Base-by-base conservation (phyloP, 53 echinoderm and acorn worm genomes). In the Holothuria scabra region DNA sequence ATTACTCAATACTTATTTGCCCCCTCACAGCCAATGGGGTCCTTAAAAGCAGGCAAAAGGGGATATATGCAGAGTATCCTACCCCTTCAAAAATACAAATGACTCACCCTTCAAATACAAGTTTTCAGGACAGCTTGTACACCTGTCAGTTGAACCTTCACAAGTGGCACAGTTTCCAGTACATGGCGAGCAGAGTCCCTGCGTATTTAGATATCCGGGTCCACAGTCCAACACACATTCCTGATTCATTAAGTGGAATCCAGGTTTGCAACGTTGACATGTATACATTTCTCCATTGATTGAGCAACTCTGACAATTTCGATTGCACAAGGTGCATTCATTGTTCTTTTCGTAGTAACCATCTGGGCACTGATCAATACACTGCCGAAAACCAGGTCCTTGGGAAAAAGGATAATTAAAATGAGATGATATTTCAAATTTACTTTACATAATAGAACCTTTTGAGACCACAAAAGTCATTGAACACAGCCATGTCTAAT, bases 311-410 rank as follows among this genome's bases (percentile, higher is more conserved):
- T 71, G 49, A 67, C 97, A 97, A 83, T 80, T 83, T 22, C 48
- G 56, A 24, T 59, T 55, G 46, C 97, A 97, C 1, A 88, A 88
- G 16, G 20, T 34, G 70, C 97, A 96, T 72, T 87, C 83, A 1
- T 79, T 62, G 1, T 60, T n/a, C 61, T 89, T 79, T n/a, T 85
- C 41, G 68, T 86, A 97, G 84, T 88, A 91, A 60, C 97, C 97
- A 12, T 21, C 38, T 1, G 97, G 89, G 66, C 97, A 97, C 10
- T 74, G 46, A 1, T 82, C 14, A 0, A 86, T 76, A 76, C 97
- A 97, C 56, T 92, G 56, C 21, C 94, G 82, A 34, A 92, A 79
- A 3, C 97, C 97, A 34, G 94, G 94, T 71, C 97, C 97, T 97
- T n/a, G 46, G 60, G 22, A 30, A 19, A 87, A 25, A 62, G 25